Evolutionary conservation across 2,797 vertebrate species (phyloP).

Genomic region (Clarias fuscus): DNA sequence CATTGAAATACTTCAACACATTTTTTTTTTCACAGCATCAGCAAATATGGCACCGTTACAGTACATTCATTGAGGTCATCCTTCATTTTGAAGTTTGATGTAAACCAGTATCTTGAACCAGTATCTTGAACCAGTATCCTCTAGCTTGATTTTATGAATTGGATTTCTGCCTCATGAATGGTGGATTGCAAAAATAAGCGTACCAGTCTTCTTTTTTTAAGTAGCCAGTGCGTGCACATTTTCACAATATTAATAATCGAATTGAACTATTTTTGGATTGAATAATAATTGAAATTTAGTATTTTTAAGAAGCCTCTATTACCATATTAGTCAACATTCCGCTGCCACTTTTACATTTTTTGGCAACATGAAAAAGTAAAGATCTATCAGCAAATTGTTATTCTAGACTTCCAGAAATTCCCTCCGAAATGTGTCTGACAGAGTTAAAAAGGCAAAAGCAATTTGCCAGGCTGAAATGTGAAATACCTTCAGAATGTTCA

Average conservation of each 20-base stretch:
- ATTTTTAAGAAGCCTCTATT: neutral
- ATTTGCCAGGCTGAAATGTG: slow-evolving; percentile 18
- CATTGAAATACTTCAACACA: no score
- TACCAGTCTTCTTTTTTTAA: neutral
- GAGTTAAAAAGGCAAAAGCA: slow-evolving; percentile 17
- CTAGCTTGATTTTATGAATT: neutral
- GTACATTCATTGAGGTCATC: neutral
- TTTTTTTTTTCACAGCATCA: neutral
- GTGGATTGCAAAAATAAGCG: neutral
- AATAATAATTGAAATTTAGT: neutral
- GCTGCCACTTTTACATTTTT: neutral
- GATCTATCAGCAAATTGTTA: neutral
- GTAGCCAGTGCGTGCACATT: no score
- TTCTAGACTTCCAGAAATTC: neutral
- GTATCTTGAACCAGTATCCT: neutral
- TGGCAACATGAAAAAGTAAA: neutral
- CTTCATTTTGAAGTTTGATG: neutral
- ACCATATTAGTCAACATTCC: neutral
- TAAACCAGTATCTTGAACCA: neutral
- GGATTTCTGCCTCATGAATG: neutral
- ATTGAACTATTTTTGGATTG: no score
- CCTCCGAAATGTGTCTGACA: slow-evolving; percentile 10
- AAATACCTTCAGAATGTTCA: slow-evolving; percentile 1
- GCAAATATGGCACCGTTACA: neutral
- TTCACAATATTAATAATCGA: neutral